Evolutionary conservation across 2,888 invertebrate species (phyloP).

Genomic region (Ectobius pallidus): DNA sequence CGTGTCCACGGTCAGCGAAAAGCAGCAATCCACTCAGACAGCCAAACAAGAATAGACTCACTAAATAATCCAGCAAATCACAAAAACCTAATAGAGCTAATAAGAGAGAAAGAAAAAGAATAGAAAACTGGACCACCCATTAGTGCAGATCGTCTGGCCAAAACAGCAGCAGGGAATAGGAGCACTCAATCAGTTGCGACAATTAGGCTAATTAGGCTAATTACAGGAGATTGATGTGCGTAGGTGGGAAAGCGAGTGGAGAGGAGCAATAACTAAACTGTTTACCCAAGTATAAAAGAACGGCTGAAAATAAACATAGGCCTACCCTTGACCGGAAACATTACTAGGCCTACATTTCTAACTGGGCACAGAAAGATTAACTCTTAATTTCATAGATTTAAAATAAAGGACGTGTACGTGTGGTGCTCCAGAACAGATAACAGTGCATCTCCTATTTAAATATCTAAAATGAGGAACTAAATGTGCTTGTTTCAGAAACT

Average conservation of each 20-base stretch:
- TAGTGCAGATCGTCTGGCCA: neutral
- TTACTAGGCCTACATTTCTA: no score
- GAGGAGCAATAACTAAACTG: neutral
- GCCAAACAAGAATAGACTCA: neutral
- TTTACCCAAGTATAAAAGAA: neutral
- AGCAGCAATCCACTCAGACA: neutral
- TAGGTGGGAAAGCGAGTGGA: slow-evolving; percentile 1
- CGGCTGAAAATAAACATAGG: slow-evolving; percentile 9
- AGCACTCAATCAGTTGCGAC: neutral
- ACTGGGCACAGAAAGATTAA: no score
- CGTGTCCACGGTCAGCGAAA: neutral
- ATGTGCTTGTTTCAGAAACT: no score
- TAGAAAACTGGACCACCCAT: neutral
- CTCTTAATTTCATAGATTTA: no score
- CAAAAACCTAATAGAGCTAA: neutral
- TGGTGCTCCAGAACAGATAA: no score
- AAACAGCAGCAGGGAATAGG: neutral
- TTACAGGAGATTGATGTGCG: neutral
- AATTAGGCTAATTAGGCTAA: neutral
- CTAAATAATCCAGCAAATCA: neutral
- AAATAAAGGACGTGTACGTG: no score
- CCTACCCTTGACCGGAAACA: no score
- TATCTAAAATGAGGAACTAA: no score
- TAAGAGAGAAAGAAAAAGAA: neutral
- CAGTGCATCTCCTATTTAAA: no score